Percentiles rank a stretch among this genome's conserved stretches.
Evolutionary conservation across 2,888 invertebrate genomes (phyloP).

Genomic region (Periphyllus acericola): DNA sequence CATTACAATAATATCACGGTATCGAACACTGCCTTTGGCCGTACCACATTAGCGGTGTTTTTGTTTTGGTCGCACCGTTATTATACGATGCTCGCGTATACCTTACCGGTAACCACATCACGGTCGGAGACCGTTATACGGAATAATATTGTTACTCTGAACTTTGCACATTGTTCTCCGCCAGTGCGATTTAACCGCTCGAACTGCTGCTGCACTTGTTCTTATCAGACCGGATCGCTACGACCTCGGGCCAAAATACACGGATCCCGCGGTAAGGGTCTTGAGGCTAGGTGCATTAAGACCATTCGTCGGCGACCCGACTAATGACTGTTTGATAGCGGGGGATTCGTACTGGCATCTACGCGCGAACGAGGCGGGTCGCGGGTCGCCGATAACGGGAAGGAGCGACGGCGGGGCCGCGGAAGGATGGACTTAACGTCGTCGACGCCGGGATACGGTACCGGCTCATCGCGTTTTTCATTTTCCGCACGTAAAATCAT

Average conservation of each 20-base stretch:
- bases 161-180: constrained; percentile 40
- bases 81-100: not conserved
- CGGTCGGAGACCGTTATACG: not conserved
- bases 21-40: too few relatives aligned
- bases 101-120: not conserved
- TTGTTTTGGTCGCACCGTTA: not conserved
- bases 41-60: not conserved
- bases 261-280: not conserved
- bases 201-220: not conserved
- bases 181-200: not conserved
- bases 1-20: too few relatives aligned
- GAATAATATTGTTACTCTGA: not conserved
- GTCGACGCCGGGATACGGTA: too few relatives aligned
- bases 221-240: not conserved
- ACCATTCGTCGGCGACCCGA: constrained; percentile 32
- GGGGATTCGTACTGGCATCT: not conserved
- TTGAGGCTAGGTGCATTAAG: not conserved
- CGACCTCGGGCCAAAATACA: not conserved
- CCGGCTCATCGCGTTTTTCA: not conserved
- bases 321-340: constrained; percentile 39
- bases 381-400: not conserved
- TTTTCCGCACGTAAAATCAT: not conserved
- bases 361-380: not conserved
- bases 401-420: not conserved
- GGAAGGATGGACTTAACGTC: not conserved